Base-by-base conservation (phyloP, 2,888 invertebrate species). In the Incurvaria masculella region DNA sequence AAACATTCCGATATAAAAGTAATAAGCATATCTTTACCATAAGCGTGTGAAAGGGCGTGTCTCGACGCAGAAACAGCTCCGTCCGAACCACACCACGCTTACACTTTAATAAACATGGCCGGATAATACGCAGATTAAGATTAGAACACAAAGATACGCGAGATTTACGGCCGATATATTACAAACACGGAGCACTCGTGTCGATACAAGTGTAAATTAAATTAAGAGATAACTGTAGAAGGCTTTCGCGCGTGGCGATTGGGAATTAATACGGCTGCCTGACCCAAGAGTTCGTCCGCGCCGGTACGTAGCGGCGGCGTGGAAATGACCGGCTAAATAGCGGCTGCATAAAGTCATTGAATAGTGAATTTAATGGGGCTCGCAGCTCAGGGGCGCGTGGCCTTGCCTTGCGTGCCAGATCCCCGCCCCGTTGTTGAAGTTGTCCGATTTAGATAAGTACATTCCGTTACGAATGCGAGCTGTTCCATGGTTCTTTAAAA, bases 141-240 rank as follows among this genome's bases (percentile, higher is more conserved):
- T 71, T 59, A 58, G 59, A 57, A 60, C 54, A 56, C 23, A 33
- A 33, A 58, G 69, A 68, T 71, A 71, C 60, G 61, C 53, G 54
- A 59, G 61, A 65, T 62, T 66, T 65, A 69, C 64, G 59, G 62
- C 52, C 63, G 59, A 69, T 71, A 70, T 68, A 70, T 70, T 62
- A 66, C 62, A 59, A 58, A 62, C 57, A 54, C 51, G 54, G 21
- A 17, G 23, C 27, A 48, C 48, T 42, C 50, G 42, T 45, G 45
- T 47, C 50, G 50, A 60, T 62, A 67, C 61, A 60, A 61, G 63
- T 69, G 68, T 70, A 71, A 70, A 72, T 71, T 71, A 66, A 72
- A 72, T 72, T 71, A 70, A 67, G 66, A 70, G 71, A 73, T 72
- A 72, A 69, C 63, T 61, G 57, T 54, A 59, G 41, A 62, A 62